A percentile compares a stretch with the other conserved stretches of the same genome.
Evolutionary conservation across 2,888 invertebrate genomes (phyloP).

Genomic region (Drosophila anceps): DNA sequence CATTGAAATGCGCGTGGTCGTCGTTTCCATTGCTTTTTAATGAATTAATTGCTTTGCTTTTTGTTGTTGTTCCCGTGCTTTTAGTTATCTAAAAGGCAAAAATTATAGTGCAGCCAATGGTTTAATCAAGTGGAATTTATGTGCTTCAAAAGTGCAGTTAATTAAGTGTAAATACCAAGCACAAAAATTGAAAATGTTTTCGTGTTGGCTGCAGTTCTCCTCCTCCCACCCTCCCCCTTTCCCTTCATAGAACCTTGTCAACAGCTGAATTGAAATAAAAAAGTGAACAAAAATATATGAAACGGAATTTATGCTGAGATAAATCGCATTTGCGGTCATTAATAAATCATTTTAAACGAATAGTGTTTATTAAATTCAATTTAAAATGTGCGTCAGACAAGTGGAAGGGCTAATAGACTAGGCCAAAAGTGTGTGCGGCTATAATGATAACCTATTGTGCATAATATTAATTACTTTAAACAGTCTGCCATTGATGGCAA

Average conservation of each 20-base stretch:
- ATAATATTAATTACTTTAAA: slow-evolving; percentile 17
- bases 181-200: slow-evolving; percentile 44
- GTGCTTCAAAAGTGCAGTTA: slow-evolving; percentile 72
- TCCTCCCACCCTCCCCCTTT: neutral
- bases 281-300: slow-evolving; percentile 47
- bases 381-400: slow-evolving; percentile 28
- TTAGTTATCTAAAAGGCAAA: slow-evolving; percentile 46
- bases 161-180: slow-evolving; percentile 75
- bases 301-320: slow-evolving; percentile 64
- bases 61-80: slow-evolving; percentile 20
- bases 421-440: slow-evolving; percentile 13
- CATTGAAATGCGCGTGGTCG: slow-evolving; percentile 68
- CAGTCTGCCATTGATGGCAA: neutral
- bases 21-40: slow-evolving; percentile 68
- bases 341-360: slow-evolving; percentile 66
- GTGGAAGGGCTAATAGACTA: slow-evolving; percentile 40
- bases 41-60: slow-evolving; percentile 74
- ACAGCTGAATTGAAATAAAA: slow-evolving; percentile 32
- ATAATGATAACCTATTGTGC: slow-evolving; percentile 22
- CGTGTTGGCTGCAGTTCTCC: neutral
- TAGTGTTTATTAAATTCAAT: slow-evolving; percentile 50
- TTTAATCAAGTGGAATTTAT: slow-evolving; percentile 83
- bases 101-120: slow-evolving; percentile 74
- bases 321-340: slow-evolving; percentile 56
- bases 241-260: slow-evolving; percentile 41